Evolutionary conservation across 2,888 invertebrate genomes (phyloP), one percentile per base, ranked within the genome.

Genomic region (Heliconius erato): DNA sequence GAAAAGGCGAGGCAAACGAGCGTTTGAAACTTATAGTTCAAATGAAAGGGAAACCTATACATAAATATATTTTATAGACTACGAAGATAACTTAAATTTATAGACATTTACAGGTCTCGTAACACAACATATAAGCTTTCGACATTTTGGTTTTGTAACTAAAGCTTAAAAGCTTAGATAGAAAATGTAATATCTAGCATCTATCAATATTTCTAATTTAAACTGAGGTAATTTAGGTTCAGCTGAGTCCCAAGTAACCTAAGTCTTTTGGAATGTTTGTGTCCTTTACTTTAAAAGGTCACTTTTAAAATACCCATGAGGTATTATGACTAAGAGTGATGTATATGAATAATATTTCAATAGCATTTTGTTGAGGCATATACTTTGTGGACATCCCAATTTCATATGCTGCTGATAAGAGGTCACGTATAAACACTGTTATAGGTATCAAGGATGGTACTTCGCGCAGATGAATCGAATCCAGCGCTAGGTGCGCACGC

Each of bases 401-500:
- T 83, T 84, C 84, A 72, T 79, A 79, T 59, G 67, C 68, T 54
- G 72, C 83, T 93, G 94, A 94, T 94, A 94, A 94, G 92, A 92
- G 93, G 93, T 92, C 92, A 91, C 87, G 86, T 88, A 85, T 85
- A 84, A 85, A 82, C 85, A 84, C 85, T 85, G 85, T 87, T 85
- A 85, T 84, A 88, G 88, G 87, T 88, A 87, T 86, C 86, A 86
- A 85, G 85, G 79, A 84, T 82, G 83, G 86, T 81, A 85, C 85
- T 85, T 82, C 78, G 83, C 88, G 86, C 93, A 94, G 91, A 94
- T 89, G 90, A 87, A 87, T 85, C 85, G 85, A 88, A 85, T 85
- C 83, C 89, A 89, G 89, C 87, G 85, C 23, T 82, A 86, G 72
- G 89, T 87, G 90, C 91, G 92, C 93, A 94, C 94, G 94, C 91